Conservation (phyloP, 2,888 invertebrate genomes). For the Cinara cedri region DNA sequence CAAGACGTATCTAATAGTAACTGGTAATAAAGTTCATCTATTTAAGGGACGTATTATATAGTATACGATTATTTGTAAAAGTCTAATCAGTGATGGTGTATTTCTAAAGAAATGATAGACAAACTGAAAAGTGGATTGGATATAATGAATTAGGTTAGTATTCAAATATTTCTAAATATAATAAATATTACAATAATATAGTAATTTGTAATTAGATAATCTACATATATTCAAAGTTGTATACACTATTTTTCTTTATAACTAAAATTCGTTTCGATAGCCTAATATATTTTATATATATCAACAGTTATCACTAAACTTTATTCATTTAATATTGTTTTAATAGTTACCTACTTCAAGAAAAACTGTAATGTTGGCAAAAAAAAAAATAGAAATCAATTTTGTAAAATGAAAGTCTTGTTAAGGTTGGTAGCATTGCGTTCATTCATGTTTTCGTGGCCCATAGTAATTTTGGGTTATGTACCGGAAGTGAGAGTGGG, state of each 20-base stretch:
- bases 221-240: background rate
- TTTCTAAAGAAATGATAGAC: slow-evolving; percentile 58
- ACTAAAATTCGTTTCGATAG: no score
- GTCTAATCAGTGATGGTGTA: slow-evolving; percentile 47
- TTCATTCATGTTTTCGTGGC: slow-evolving; percentile 57
- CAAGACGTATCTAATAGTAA: slow-evolving; percentile 35
- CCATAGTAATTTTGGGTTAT: slow-evolving; percentile 57
- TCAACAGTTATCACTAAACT: background rate
- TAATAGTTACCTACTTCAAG: slow-evolving; percentile 16
- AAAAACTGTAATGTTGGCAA: slow-evolving; percentile 52
- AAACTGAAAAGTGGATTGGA: slow-evolving; percentile 59
- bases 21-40: slow-evolving; percentile 20
- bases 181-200: background rate
- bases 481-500: slow-evolving; percentile 57
- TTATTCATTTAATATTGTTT: background rate
- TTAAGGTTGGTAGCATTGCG: slow-evolving; percentile 51
- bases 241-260: background rate
- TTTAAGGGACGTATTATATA: slow-evolving; percentile 15
- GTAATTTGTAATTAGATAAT: background rate
- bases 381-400: slow-evolving; percentile 43
- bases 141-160: slow-evolving; percentile 58
- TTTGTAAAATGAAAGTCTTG: slow-evolving; percentile 48
- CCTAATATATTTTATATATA: no score
- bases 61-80: slow-evolving; percentile 41
- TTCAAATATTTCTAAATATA: background rate